Evolutionary conservation across 2,113 vertebrate genomes (phyloP).

Genomic region (Tursiops truncatus): DNA sequence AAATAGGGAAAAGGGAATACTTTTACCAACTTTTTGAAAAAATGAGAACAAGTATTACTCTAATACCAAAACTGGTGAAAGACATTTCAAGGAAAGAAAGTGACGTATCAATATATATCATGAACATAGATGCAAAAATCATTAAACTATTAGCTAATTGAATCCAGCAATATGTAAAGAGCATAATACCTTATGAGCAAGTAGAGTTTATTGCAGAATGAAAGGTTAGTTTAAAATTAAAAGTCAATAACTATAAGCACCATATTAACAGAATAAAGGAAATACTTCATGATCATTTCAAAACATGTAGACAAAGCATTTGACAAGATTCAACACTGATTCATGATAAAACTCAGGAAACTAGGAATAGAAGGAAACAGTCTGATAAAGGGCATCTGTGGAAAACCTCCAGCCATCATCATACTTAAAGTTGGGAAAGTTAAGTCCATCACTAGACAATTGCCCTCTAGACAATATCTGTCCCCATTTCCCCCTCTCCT

Average conservation of each 20-base stretch:
- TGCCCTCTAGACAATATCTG: neutral
- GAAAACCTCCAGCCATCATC: neutral
- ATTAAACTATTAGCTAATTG: neutral
- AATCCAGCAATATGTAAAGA: neutral
- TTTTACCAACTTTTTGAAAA: neutral
- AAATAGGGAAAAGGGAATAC: neutral
- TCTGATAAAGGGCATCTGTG: neutral
- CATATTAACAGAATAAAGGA: neutral
- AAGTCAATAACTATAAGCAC: neutral
- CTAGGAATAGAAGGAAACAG: neutral
- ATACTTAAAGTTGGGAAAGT: neutral
- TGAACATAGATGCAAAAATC: neutral
- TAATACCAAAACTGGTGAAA: neutral
- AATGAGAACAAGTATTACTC: neutral
- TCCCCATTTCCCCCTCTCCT: neutral
- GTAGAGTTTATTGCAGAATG: neutral
- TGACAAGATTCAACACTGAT: neutral
- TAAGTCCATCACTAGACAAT: neutral
- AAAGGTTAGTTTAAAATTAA: neutral
- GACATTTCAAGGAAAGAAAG: conserved; percentile 9
- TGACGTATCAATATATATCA: neutral
- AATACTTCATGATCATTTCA: neutral
- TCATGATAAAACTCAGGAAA: neutral
- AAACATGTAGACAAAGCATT: neutral
- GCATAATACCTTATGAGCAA: neutral